These are phyloP conservation scores for Calonectris borealis DNA, from an alignment of 2,113 vertebrate genomes.

Conservation along the genomic window DNA sequence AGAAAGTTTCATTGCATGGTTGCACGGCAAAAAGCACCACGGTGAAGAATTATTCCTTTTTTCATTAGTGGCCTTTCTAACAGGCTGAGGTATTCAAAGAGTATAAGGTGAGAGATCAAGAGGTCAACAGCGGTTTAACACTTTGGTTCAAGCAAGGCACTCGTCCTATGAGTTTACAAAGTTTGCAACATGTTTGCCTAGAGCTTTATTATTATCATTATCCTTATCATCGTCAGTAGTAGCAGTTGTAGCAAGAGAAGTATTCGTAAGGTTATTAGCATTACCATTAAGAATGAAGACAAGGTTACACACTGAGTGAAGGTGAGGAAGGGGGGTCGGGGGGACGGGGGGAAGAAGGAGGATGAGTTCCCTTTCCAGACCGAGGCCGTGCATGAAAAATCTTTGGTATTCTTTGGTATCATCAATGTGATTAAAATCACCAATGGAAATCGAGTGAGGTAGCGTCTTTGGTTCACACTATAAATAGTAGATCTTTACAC, in stretches of 20 bases:
- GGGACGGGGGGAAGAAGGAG: conserved; percentile 56
- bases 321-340: background rate
- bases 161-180: conserved; percentile 98
- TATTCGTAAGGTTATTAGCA: conserved; percentile 65
- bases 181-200: conserved; percentile 89
- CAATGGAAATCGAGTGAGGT: conserved; percentile 99
- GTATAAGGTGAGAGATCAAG: conserved; percentile 91
- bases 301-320: conserved; percentile 74
- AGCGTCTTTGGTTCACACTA: conserved; percentile 99
- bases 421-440: conserved; percentile 99
- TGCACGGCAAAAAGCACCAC: conserved; percentile 96
- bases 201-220: conserved; percentile 74
- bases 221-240: conserved; percentile 60
- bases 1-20: conserved; percentile 98
- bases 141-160: conserved; percentile 99
- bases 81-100: conserved; percentile 99
- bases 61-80: conserved; percentile 95
- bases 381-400: conserved; percentile 92
- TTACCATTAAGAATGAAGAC: conserved; percentile 78
- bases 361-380: conserved; percentile 86
- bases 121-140: conserved; percentile 99
- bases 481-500: conserved; percentile 95
- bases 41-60: conserved; percentile 92
- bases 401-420: conserved; percentile 99
- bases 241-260: conserved; percentile 68